phyloP scores from a whole-genome alignment of 1,140 invertebrate genomes.

The Belonocnema kinseyi region DNA sequence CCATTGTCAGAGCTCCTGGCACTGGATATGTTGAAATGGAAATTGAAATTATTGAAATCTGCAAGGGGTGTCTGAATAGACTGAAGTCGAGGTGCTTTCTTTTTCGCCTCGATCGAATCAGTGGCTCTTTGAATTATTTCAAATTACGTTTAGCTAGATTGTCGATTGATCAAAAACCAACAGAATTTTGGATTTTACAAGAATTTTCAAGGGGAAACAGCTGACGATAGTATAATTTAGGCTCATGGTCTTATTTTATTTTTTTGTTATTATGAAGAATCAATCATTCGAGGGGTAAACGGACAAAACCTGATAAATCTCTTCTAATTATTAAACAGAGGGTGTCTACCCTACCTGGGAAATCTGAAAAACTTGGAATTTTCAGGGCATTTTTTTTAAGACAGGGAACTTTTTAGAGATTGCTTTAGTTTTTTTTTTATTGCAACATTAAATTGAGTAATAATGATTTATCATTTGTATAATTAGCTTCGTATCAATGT shows the following conservation, averaged over 20 bases:
- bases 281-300: background rate
- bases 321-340: too few relatives aligned
- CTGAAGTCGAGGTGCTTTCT: constrained; percentile 57
- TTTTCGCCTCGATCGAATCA: background rate
- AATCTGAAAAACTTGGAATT: too few relatives aligned
- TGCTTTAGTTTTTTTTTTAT: too few relatives aligned
- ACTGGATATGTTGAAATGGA: constrained; percentile 39
- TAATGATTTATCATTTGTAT: too few relatives aligned
- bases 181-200: constrained; percentile 2
- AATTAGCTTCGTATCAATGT: too few relatives aligned
- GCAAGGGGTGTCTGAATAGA: constrained; percentile 49
- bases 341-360: too few relatives aligned
- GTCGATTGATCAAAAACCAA: constrained; percentile 9
- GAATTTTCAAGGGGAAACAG: background rate
- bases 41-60: constrained; percentile 33
- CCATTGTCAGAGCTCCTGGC: constrained; percentile 39
- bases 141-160: background rate
- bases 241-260: background rate
- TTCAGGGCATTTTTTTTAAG: too few relatives aligned
- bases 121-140: background rate
- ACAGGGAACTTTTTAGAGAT: too few relatives aligned
- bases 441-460: too few relatives aligned
- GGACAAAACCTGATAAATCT: too few relatives aligned
- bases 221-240: constrained; percentile 25
- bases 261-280: background rate